These are phyloP conservation scores for Epizoanthus scotinus DNA, from an alignment of 92 coral and sea anemone species.

Conservation along the genomic window DNA sequence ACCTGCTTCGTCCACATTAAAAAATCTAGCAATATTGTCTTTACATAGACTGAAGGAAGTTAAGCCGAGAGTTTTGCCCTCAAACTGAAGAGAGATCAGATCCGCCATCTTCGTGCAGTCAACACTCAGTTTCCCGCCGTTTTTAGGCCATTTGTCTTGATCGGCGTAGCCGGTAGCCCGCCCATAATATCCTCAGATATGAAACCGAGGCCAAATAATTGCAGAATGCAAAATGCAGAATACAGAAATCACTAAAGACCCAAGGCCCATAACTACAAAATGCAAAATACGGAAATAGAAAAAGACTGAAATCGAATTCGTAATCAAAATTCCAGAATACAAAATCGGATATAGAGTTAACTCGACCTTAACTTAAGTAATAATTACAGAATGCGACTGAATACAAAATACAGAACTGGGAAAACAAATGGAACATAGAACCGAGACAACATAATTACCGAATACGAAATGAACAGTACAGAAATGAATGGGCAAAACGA, in stretches of 20 bases:
- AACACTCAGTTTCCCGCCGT: background rate
- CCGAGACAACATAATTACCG: too few species aligned
- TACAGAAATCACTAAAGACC: background rate
- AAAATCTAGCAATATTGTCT: slow-evolving; percentile 25
- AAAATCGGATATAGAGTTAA: too few species aligned
- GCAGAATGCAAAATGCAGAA: slow-evolving; percentile 1
- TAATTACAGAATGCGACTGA: too few species aligned
- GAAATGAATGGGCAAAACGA: too few species aligned
- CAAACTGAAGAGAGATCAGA: background rate
- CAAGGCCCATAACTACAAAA: background rate
- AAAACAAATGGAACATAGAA: too few species aligned
- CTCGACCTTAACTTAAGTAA: too few species aligned
- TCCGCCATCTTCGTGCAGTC: background rate
- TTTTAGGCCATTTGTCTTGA: slow-evolving; percentile 8
- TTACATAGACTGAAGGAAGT: background rate
- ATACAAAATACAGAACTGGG: too few species aligned
- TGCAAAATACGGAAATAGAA: background rate
- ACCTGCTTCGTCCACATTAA: slow-evolving; percentile 26
- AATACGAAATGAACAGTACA: too few species aligned
- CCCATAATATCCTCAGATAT: background rate
- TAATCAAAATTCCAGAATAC: background rate
- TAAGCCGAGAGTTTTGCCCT: background rate
- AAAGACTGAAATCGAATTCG: background rate
- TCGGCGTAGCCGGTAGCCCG: background rate
- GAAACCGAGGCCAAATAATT: slow-evolving; percentile 1